Evolutionary conservation across 2,113 vertebrate species (phyloP), one percentile per base, ranked within the genome.

Genomic region (Aleadryas rufinucha): DNA sequence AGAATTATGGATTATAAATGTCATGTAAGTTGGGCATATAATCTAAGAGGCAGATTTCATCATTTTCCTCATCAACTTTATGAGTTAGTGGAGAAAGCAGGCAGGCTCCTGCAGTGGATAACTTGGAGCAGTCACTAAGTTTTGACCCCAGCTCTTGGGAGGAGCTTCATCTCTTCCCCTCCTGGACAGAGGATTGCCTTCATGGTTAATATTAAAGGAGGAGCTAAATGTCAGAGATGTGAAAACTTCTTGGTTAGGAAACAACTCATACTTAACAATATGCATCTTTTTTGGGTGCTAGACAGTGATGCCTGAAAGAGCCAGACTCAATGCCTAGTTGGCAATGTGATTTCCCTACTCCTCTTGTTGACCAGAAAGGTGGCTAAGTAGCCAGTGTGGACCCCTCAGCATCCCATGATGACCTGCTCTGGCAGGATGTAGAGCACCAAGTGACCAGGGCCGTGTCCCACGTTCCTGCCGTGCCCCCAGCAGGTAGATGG

Each of bases 401-500:
- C 8, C 10, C 26, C 24, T 53, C 27, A 41, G 59, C 26, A 35
- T 42, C 30, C 17, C 2, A 1, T 0, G 1, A 3, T 50, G 37
- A n/a, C 23, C 13, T 3, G 0, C 20, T 4, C 9, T 76, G 63
- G 28, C 75, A 75, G 12, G 13, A 7, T 4, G 3, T 2, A 1
- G 8, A 37, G 11, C 2, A 5, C 24, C 1, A 1, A 45, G 59
- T 13, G 41, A 56, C n/a, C 11, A 31, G 33, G 2, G 6, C 42
- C 0, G 0, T 10, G 2, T 65, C 28, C 33, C 28, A 16, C 0
- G 0, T 20, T 27, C 59, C 56, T 88, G 60, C 42, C 84, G 53
- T 4, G 1, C 52, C 35, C 35, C 18, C 59, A 23, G 37, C 13
- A 31, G 42, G 42, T 8, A 11, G 41, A 21, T 50, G 57, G 44